Base-by-base conservation (phyloP, 2,113 vertebrate species). In the Pelmatolapia mariae region DNA sequence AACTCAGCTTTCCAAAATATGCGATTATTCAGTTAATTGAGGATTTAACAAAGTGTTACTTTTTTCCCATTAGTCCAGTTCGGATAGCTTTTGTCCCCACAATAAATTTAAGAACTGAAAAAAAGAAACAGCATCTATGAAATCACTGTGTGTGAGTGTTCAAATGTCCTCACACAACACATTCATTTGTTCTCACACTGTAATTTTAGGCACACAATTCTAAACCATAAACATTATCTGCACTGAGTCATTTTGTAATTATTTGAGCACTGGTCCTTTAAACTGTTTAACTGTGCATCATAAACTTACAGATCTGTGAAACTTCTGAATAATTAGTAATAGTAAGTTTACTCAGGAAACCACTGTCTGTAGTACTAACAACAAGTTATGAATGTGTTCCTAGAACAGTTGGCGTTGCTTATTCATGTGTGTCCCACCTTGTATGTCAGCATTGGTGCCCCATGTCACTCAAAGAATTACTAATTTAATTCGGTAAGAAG, bases 41-140 rank as follows among this genome's bases (percentile, higher is more conserved):
- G 33, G 19, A 66, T 66, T 66, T 66, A 66, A 1, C 33, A 66
- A 38, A 66, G 61, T n/a, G 61, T 38, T n/a, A 66, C 7, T 66
- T 38, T n/a, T 38, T 22, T 5, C 10, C 6, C 31, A n/a, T 38
- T 19, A 5, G 31, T 36, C 61, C 61, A 12, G 18, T 66, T n/a
- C 1, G 2, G 9, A 36, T 66, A 0, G 3, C 10, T 66, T 63
- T 66, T 36, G 31, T 66, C 61, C 18, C 0, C 61, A 3, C 18
- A n/a, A 36, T n/a, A n/a, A 36, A 36, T 66, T n/a, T 66, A 36
- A 12, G 6, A 66, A n/a, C 6, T 0, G 61, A 66, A 38, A 8
- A 22, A 38, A 22, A n/a, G 4, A 68, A 38, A 13, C 31, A 36
- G 18, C 61, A 66, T 66, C 61, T 2, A 8, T n/a, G 6, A 66